Conservation (phyloP, 2,888 invertebrate genomes). For the Steromphala cineraria region DNA sequence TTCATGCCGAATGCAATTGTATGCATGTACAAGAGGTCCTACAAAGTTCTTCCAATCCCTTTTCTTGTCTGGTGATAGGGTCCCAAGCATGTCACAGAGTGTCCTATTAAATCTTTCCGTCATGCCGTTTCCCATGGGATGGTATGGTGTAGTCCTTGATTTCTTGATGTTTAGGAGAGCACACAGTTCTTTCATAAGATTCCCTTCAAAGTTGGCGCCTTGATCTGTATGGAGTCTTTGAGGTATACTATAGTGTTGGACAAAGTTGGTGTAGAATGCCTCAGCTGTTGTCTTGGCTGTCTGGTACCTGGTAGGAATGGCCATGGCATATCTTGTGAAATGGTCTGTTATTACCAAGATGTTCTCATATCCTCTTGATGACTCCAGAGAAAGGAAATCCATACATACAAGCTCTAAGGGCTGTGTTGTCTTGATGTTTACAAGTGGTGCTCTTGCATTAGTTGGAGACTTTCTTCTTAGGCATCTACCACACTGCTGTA, state of each 20-base stretch:
- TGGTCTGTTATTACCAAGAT: too few relatives aligned
- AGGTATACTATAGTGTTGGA: too few relatives aligned
- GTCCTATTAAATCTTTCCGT: slow-evolving; percentile 36
- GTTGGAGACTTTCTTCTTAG: too few relatives aligned
- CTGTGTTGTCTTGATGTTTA: neutral
- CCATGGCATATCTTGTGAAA: slow-evolving; percentile 27
- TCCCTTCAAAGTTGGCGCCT: too few relatives aligned
- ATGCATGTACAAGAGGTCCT: slow-evolving; percentile 24
- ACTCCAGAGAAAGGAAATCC: slow-evolving; percentile 23
- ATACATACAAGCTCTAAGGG: neutral
- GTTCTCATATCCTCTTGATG: too few relatives aligned
- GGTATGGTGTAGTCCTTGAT: slow-evolving; percentile 35
- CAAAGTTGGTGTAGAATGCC: too few relatives aligned
- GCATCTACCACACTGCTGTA: too few relatives aligned
- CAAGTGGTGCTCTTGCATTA: too few relatives aligned
- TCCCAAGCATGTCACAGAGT: slow-evolving; percentile 31
- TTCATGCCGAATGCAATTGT: slow-evolving; percentile 34
- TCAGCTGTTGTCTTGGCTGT: too few relatives aligned
- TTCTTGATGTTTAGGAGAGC: slow-evolving; percentile 28
- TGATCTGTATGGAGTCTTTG: too few relatives aligned
- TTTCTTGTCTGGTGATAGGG: slow-evolving; percentile 30
- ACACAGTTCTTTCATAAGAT: too few relatives aligned
- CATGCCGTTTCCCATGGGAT: slow-evolving; percentile 40
- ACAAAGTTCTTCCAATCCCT: slow-evolving; percentile 35
- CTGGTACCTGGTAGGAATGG: neutral